phyloP scores from a whole-genome alignment of 2,888 invertebrate genomes.

The Frankliniella fusca region DNA sequence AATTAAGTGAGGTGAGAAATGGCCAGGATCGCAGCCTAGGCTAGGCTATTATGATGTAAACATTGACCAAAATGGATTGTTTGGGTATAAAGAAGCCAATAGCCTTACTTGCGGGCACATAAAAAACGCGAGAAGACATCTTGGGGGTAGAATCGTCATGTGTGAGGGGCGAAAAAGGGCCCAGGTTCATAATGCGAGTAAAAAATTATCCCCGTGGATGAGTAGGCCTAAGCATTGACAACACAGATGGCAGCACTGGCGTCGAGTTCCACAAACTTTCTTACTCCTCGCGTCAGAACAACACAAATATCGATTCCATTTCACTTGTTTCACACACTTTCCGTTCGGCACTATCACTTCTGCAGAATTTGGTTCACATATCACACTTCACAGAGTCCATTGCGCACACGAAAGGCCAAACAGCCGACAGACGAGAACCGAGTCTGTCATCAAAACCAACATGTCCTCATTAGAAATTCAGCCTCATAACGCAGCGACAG shows the following conservation, averaged over 20 bases:
- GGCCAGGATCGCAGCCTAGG: slow-evolving; percentile 25
- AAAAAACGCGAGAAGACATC: background rate
- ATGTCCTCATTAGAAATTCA: slow-evolving; percentile 55
- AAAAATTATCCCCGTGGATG: slow-evolving; percentile 43
- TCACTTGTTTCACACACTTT: background rate
- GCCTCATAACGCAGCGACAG: slow-evolving; percentile 44
- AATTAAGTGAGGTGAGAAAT: background rate
- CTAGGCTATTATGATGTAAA: slow-evolving; percentile 43
- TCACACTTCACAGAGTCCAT: background rate
- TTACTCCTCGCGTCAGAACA: slow-evolving; percentile 39
- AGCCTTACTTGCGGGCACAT: background rate
- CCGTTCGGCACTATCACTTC: background rate
- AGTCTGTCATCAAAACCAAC: slow-evolving; percentile 51
- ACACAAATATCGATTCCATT: slow-evolving; percentile 18
- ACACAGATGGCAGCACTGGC: slow-evolving; percentile 71
- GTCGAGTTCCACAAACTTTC: slow-evolving; percentile 44
- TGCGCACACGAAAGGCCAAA: background rate
- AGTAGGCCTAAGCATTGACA: slow-evolving; percentile 69
- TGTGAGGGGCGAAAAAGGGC: background rate
- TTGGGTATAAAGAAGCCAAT: slow-evolving; percentile 48
- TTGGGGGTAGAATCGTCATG: background rate
- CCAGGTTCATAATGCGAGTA: slow-evolving; percentile 33
- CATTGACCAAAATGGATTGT: slow-evolving; percentile 44
- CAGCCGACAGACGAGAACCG: slow-evolving; percentile 12
- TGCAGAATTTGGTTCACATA: background rate